These are phyloP conservation scores for Drosophila melanica DNA, from an alignment of 1,140 invertebrate genomes.

Conservation along the genomic window DNA sequence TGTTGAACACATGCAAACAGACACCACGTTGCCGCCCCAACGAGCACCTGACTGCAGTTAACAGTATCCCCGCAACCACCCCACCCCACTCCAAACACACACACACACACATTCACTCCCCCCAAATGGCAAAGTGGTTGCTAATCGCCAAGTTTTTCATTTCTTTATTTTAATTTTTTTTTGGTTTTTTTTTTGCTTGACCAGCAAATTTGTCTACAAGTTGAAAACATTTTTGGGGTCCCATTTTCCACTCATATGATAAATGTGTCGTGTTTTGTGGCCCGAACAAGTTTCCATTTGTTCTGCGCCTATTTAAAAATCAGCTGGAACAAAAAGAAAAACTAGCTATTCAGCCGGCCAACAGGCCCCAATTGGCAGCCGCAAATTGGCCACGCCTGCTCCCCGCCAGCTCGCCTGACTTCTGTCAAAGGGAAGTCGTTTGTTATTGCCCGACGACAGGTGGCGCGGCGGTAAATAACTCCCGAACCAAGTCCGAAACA, in stretches of 20 bases:
- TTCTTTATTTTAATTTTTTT: conserved; percentile 13
- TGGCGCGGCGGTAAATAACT: conserved; percentile 64
- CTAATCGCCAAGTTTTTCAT: conserved; percentile 24
- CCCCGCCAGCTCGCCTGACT: neutral
- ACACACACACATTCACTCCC: neutral
- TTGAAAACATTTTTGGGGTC: conserved; percentile 56
- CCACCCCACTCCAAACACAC: neutral
- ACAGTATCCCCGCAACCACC: neutral
- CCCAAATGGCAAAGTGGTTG: conserved; percentile 12
- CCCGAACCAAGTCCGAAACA: conserved; percentile 34
- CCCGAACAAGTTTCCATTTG: conserved; percentile 65
- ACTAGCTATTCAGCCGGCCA: conserved; percentile 34
- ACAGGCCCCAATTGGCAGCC: conserved; percentile 14
- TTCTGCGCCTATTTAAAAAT: conserved; percentile 57
- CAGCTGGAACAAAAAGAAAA: conserved; percentile 26
- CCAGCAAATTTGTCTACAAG: conserved; percentile 68
- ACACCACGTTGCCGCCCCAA: conserved; percentile 21
- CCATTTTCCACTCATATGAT: conserved; percentile 49
- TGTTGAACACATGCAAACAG: conserved; percentile 70
- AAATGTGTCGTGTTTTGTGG: conserved; percentile 68
- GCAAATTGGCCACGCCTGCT: conserved; percentile 21
- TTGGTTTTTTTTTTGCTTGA: conserved; percentile 24
- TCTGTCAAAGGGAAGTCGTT: conserved; percentile 55
- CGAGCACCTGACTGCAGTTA: conserved; percentile 15
- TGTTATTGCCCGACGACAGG: conserved; percentile 60